Base-by-base conservation (phyloP, 2,113 vertebrate genomes). In the Melanostigma gelatinosum region DNA sequence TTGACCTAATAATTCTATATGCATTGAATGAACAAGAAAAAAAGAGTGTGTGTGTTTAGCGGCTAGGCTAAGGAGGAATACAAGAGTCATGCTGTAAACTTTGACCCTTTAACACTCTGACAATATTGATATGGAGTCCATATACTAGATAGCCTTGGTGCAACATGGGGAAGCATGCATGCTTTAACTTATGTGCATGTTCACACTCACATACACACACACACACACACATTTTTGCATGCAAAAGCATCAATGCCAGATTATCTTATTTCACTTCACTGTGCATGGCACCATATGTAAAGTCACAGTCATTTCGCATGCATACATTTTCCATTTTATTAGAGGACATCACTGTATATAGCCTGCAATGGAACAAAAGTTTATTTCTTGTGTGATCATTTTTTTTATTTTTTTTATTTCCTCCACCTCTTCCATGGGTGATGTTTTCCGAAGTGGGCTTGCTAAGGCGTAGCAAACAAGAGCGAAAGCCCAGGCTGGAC, bases 371-470 rank as follows among this genome's bases (percentile, higher is more conserved):
- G 2, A 80, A 70, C 15, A 60, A 84, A 88, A 77, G 76, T 89
- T 89, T 88, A 69, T 88, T 84, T 79, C 64, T 81, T 72, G 40
- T 66, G 73, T 69, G 64, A 54, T 54, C 3, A 11, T 73, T 75
- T 75, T 60, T 69, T 22, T 9, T 57, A 20, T 36, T 72, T 27
- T 60, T 63, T 20, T 77, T 79, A 82, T 73, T 80, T 70, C 69
- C 78, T 60, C 75, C 67, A 78, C 72, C 69, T 88, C 79, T 89
- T 90, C 84, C 86, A 78, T 69, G 88, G 87, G 90, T 63, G 75
- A 91, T 92, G 89, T 93, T 93, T 90, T 92, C 87, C 83, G 87
- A 92, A 93, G 87, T 94, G 89, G 88, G 87, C 79, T 85, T 72
- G 71, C 87, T 85, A 92, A 92, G 82, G 89, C 92, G 85, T 88